Conservation (phyloP, 2,888 invertebrate species). For the Megaustenia siamemsis region DNA sequence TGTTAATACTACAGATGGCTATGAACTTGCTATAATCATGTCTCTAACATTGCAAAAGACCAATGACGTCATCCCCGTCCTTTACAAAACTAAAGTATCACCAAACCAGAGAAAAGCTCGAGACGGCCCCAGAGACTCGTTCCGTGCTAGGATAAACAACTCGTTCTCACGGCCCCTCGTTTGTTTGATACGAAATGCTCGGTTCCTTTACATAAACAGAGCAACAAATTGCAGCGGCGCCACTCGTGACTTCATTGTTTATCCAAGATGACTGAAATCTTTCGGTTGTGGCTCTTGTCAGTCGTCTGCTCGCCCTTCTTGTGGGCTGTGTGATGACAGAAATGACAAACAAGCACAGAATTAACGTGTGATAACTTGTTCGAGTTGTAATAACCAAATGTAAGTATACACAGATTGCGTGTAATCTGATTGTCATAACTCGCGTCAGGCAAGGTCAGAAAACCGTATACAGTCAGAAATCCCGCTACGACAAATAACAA, state of each 20-base stretch:
- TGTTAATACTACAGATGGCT: too few relatives aligned
- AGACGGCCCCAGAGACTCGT: neutral
- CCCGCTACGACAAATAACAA: too few relatives aligned
- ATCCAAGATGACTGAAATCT: neutral
- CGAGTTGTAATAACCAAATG: neutral
- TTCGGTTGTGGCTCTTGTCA: neutral
- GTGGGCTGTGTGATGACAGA: neutral
- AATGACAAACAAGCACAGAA: slow-evolving; percentile 11
- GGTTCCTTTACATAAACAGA: neutral
- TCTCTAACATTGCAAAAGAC: too few relatives aligned
- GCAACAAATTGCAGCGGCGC: slow-evolving; percentile 10
- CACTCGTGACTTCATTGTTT: neutral
- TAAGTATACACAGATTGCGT: neutral
- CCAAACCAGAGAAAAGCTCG: neutral
- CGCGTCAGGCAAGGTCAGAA: neutral
- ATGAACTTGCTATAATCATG: too few relatives aligned
- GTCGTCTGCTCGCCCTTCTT: neutral
- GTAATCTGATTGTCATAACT: neutral
- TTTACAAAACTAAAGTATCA: too few relatives aligned
- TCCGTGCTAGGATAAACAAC: neutral
- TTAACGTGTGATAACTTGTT: slow-evolving; percentile 12
- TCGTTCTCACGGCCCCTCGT: too few relatives aligned
- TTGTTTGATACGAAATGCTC: neutral
- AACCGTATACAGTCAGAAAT: neutral
- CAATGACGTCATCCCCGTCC: too few relatives aligned